A percentile compares a stretch with the other conserved stretches of the same genome.
Conservation (phyloP, 1,140 invertebrate species). For the Belonocnema kinseyi region DNA sequence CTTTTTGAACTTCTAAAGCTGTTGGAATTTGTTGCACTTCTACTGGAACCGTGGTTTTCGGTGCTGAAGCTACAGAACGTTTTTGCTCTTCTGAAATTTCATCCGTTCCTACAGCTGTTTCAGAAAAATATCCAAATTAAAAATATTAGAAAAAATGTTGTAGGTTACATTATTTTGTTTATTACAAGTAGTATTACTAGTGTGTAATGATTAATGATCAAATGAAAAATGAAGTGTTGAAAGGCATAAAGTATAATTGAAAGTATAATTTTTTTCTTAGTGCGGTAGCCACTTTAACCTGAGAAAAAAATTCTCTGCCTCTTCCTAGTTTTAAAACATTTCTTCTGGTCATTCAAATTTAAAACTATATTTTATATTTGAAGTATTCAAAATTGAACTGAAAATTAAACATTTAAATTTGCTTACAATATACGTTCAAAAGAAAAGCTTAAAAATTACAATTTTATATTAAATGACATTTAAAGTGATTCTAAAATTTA, state of each 20-base stretch:
- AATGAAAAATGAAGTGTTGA: too few relatives aligned
- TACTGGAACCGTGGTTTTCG: slow-evolving; percentile 1
- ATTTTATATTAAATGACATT: too few relatives aligned
- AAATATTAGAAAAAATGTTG: not conserved
- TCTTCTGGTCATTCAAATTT: too few relatives aligned
- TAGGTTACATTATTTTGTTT: too few relatives aligned
- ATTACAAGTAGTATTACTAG: too few relatives aligned
- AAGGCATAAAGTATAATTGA: too few relatives aligned
- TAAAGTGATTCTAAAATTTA: not conserved
- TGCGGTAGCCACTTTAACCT: too few relatives aligned
- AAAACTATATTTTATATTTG: not conserved
- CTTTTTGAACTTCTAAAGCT: not conserved
- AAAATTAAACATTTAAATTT: not conserved
- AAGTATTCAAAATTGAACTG: slow-evolving; percentile 1
- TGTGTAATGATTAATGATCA: too few relatives aligned
- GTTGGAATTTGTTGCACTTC: not conserved
- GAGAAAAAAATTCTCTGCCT: too few relatives aligned
- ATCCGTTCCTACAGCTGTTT: not conserved
- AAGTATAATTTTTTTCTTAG: too few relatives aligned
- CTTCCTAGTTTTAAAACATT: too few relatives aligned
- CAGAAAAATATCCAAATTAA: not conserved
- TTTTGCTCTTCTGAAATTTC: slow-evolving; percentile 1
- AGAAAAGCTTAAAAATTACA: not conserved
- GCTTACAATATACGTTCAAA: not conserved
- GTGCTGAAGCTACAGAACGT: not conserved